Evolutionary conservation across 1,140 invertebrate species (phyloP), one percentile per base, ranked within the genome.

Genomic region (Holcopasites calliopsidis): DNA sequence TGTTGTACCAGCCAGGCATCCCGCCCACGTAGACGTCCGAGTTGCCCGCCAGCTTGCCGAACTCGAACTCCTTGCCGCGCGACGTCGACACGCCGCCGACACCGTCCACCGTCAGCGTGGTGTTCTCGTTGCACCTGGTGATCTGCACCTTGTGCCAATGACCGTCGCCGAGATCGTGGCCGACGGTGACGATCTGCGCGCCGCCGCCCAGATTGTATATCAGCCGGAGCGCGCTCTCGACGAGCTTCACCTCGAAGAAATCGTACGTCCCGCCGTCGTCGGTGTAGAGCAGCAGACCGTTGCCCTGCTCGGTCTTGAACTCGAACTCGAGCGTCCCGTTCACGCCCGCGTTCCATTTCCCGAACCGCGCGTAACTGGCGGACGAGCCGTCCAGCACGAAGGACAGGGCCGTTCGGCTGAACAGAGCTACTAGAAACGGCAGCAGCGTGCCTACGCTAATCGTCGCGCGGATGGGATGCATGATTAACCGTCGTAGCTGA

Each of bases 171-270:
- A 98, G 93, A 82, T 97, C 96, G 54, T 94, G 93, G 10, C 97
- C 97, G 18, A 97, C 96, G 26, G 96, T 97, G 62, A 98, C 94
- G 68, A 98, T 96, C 89, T 97, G 96, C 8, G 96, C 96, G 1
- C 96, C 96, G 35, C 96, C 95, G 10, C 96, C 96, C 62, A 97
- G 92, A 90, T 98, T 97, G 90, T 97, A 97, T 76, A 97, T 92
- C 77, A 98, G 90, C 58, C 97, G 92, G n/a, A 99, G 91, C 1
- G 95, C 95, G 26, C 97, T 97, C 87, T 98, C 97, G 6, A 99
- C 96, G 18, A 99, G 92, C 88, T 98, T 99, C 60, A 99, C 90
- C 91, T 98, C 97, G 90, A 99, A 97, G 92, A 99, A 99, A 89
- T 99, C 97, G 85, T 97, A 97, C 21, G 96, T 96, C 13, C 97